Base-by-base conservation (phyloP, 1,140 invertebrate genomes). In the Achatina immaculata region DNA sequence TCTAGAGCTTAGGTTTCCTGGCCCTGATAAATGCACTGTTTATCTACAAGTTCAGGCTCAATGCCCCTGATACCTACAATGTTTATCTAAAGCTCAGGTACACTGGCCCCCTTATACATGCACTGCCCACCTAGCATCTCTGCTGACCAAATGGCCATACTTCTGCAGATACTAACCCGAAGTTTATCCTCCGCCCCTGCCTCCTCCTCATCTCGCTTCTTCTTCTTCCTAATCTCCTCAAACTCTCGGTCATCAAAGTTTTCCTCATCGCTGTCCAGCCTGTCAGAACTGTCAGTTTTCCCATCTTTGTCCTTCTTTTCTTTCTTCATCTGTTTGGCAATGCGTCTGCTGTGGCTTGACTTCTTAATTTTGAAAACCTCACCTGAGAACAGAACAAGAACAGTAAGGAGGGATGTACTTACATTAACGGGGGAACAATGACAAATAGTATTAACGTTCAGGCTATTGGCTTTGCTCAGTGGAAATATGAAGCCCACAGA, bases 291-390 rank as follows among this genome's bases (percentile, higher is more conserved):
- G 55, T 83, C 31, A 75, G 69, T 34, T 34, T 83, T 78, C 81
- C 94, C 90, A 94, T 94, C 73, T 93, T 92, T 82, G 92, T 90
- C 89, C 93, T 93, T 87, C 92, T 76, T 92, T 87, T 96, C 95
- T 90, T 95, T 96, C 89, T 97, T 96, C 86, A 96, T 92, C 86
- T 96, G 94, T 89, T 95, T 96, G 91, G 95, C 95, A 74, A 98
- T 93, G 90, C 95, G 95, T 90, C 96, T 96, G 91, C 96, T 97
- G 84, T 97, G 95, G 21, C 95, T 96, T 16, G 97, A 98, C 92
- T 98, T 98, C 90, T 97, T 98, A 48, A 98, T 95, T 93, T 97
- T 95, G 91, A 98, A 98, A 55, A 96, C 94, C 92, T 97, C 96
- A 31, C 94, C 58, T 62, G 58, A 16, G n/a, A n/a, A n/a, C 51